Percentiles rank a stretch among this genome's conserved stretches.
phyloP scores from a whole-genome alignment of 2,113 vertebrate species.

The Datnioides undecimradiatus region DNA sequence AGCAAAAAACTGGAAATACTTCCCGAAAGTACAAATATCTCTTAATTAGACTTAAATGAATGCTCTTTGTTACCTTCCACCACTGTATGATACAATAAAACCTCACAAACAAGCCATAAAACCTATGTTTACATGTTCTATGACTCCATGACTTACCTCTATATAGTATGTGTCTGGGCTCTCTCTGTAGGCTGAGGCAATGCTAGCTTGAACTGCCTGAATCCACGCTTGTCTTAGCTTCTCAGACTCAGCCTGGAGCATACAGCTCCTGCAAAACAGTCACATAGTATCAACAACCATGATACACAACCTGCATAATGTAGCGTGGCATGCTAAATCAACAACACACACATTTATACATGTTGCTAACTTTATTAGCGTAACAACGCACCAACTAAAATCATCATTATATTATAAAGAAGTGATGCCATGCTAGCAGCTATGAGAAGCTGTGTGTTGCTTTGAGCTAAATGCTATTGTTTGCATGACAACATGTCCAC shows the following conservation, averaged over 20 bases:
- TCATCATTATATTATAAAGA: too few relatives aligned
- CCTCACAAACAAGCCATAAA: not conserved
- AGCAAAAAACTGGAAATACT: too few relatives aligned
- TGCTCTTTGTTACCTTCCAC: too few relatives aligned
- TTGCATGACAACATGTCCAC: too few relatives aligned
- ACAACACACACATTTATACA: too few relatives aligned
- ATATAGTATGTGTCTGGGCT: slow-evolving; percentile 92
- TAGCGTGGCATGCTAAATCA: not conserved
- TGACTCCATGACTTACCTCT: slow-evolving; percentile 82
- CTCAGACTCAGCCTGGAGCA: slow-evolving; percentile 98
- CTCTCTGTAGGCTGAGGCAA: slow-evolving; percentile 95
- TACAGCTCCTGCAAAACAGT: slow-evolving; percentile 90
- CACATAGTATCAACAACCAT: not conserved
- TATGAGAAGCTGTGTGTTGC: too few relatives aligned
- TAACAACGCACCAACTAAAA: too few relatives aligned
- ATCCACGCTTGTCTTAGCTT: slow-evolving; percentile 95
- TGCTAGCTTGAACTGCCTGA: slow-evolving; percentile 97
- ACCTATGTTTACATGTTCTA: not conserved
- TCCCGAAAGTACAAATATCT: too few relatives aligned
- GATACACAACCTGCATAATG: not conserved
- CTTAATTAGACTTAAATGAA: too few relatives aligned
- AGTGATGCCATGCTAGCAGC: too few relatives aligned
- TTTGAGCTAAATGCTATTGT: too few relatives aligned
- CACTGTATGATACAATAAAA: not conserved
- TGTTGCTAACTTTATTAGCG: too few relatives aligned